These are phyloP conservation scores for Hippocampus comes DNA, from an alignment of 2,113 vertebrate species.

Conservation along the genomic window DNA sequence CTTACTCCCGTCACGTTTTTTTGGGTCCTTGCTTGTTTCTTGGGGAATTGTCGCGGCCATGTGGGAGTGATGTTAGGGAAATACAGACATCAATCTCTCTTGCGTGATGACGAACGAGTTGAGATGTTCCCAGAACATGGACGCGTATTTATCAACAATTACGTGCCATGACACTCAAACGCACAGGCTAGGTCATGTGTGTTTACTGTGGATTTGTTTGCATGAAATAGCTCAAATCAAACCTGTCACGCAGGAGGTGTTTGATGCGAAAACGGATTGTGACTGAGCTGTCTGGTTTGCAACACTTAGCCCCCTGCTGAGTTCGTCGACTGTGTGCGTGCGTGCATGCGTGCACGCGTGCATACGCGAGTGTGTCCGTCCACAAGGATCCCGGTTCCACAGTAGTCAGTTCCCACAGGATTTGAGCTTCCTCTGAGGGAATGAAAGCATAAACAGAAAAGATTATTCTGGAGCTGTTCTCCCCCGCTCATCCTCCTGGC, in stretches of 20 bases:
- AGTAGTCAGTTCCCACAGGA: slow-evolving; percentile 69
- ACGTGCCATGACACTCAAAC: slow-evolving; percentile 7
- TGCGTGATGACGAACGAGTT: slow-evolving; percentile 39
- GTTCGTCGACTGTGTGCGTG: slow-evolving; percentile 11
- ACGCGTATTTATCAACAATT: slow-evolving; percentile 15
- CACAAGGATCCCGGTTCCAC: slow-evolving; percentile 53
- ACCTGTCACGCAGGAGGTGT: slow-evolving; percentile 19
- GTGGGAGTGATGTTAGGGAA: slow-evolving; percentile 42
- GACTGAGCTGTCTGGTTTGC: slow-evolving; percentile 6
- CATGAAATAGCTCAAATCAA: slow-evolving; percentile 12
- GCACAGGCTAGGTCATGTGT: background rate
- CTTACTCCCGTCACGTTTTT: slow-evolving; percentile 34
- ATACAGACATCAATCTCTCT: slow-evolving; percentile 59
- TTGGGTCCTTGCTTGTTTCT: slow-evolving; percentile 52
- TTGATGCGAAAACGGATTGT: slow-evolving; percentile 25
- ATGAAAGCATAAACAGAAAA: slow-evolving; percentile 50
- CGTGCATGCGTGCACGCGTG: slow-evolving; percentile 14
- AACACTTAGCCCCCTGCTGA: slow-evolving; percentile 21
- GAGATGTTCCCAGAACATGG: slow-evolving; percentile 7
- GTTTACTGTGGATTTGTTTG: background rate
- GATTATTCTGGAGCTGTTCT: slow-evolving; percentile 45
- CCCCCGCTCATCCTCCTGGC: background rate
- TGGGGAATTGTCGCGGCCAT: slow-evolving; percentile 41
- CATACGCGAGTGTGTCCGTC: slow-evolving; percentile 15
- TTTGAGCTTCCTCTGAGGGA: slow-evolving; percentile 47